Evolutionary conservation across 2,888 invertebrate species (phyloP).

Genomic region (Scaptomyza parva): DNA sequence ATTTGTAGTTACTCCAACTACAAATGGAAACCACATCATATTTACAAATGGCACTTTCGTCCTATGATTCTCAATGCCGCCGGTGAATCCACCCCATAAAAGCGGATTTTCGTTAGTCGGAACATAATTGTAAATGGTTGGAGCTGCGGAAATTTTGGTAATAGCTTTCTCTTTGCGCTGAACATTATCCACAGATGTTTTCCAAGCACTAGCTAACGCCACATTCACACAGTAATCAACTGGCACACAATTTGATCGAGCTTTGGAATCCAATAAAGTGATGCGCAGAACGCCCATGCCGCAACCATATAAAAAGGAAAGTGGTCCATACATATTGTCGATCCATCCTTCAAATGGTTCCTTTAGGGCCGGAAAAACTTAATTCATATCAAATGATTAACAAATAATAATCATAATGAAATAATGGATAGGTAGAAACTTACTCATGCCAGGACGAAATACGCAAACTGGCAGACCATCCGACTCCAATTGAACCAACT

Average conservation of each 20-base stretch:
- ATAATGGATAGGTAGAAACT: neutral
- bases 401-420: neutral
- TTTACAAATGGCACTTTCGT: neutral
- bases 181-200: neutral
- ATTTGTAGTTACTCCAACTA: fast-evolving
- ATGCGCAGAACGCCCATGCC: neutral
- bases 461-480: neutral
- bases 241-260: neutral
- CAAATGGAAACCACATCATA: neutral
- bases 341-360: conserved; percentile 14
- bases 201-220: neutral
- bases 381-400: neutral
- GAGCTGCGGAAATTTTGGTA: neutral
- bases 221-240: neutral
- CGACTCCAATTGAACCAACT: conserved; percentile 1
- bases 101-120: neutral
- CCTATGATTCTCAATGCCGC: neutral
- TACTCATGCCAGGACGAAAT: conserved; percentile 3
- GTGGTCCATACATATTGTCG: conserved; percentile 19
- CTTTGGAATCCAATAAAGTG: too few species aligned
- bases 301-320: neutral
- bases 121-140: neutral
- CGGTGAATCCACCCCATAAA: neutral
- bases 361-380: neutral
- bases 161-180: neutral